Base-by-base conservation (phyloP, 2,797 vertebrate species). In the Loriculus beryllinus region DNA sequence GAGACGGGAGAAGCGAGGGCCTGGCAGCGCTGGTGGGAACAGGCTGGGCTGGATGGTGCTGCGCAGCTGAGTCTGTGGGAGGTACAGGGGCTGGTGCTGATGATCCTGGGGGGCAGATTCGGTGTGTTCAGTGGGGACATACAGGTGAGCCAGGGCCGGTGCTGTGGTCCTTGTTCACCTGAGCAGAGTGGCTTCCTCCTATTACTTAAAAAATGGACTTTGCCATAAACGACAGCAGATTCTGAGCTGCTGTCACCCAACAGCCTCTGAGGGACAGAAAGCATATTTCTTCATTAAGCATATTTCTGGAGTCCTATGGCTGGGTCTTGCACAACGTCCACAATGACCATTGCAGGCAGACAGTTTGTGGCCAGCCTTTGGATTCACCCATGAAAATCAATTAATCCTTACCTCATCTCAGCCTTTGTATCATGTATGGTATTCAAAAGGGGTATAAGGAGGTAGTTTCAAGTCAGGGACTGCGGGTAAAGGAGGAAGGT, bases 381-480 rank as follows among this genome's bases (percentile, higher is more conserved):
- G 37, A 81, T 86, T 60, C 93, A 74, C 42, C 14, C 1, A 0
- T 87, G 49, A 47, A 67, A 74, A 90, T 69, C 12, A 59, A 72
- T 74, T 59, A 64, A 67, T 70, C 64, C 59, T 77, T 37, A 31
- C 45, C 60, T 68, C 18, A 10, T 26, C 64, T 82, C 64, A 59
- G 92, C 45, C 48, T 28, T 64, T 54, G 52, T 83, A 48, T 93
- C 56, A 45, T 21, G 10, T 69, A 47, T 8, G 9, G 72, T 75
- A 86, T 72, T 95, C 63, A 79, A 59, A 91, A 86, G 48, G 62
- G 6, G n/a, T 54, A 33, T 68, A 92, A 93, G 35, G 51, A 51
- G 52, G 13, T 35, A 31, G 31, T 93, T 78, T 91, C 64, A 40
- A 13, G 19, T 51, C 42, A 56, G 43, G 33, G 20, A 43, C 63